phyloP scores from a whole-genome alignment of 2,797 vertebrate genomes.

The Mionectes olivaceus region DNA sequence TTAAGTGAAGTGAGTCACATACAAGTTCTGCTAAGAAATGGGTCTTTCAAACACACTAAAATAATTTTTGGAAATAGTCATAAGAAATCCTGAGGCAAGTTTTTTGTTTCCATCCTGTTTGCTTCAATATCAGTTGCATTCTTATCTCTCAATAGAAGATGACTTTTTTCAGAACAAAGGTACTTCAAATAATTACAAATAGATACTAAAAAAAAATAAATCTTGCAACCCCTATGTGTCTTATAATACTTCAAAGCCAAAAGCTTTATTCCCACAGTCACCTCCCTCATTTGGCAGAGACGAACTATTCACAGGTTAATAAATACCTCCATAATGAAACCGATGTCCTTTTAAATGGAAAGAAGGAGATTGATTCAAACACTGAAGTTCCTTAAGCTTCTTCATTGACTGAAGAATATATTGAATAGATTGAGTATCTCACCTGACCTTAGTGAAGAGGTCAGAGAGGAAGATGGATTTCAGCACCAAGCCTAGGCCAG shows the following conservation, averaged over 20 bases:
- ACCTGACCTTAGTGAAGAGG: neutral
- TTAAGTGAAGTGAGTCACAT: neutral
- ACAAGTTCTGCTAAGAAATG: neutral
- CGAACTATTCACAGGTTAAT: neutral
- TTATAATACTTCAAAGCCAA: neutral
- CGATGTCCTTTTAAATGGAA: neutral
- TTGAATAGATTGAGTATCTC: neutral
- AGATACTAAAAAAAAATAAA: neutral
- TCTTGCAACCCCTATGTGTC: rapidly evolving
- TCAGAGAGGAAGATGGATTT: neutral
- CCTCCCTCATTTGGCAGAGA: neutral
- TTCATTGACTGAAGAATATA: constrained; percentile 30
- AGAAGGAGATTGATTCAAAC: constrained; percentile 20
- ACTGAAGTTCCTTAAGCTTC: constrained; percentile 25
- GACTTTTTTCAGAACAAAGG: neutral
- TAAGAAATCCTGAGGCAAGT: neutral
- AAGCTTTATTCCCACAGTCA: neutral
- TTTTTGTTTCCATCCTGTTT: neutral
- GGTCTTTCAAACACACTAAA: neutral
- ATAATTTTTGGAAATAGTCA: neutral
- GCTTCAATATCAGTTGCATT: neutral
- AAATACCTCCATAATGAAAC: neutral
- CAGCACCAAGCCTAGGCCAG: neutral
- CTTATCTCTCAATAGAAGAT: neutral
- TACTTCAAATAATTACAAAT: neutral